phyloP scores from a whole-genome alignment of 92 coral and sea anemone species.

The Paramuricea clavata region DNA sequence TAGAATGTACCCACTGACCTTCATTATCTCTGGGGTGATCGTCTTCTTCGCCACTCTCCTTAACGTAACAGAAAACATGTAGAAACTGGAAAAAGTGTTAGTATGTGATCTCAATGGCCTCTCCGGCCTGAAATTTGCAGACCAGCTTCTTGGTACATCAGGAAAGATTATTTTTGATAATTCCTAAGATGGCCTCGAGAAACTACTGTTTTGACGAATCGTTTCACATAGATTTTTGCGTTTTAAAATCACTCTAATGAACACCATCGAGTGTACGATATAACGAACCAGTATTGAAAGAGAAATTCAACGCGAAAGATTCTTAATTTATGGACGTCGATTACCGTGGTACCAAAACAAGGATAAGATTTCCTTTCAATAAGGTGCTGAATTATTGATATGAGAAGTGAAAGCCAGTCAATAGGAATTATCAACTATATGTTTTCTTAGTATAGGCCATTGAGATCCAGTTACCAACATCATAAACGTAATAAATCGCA shows the following conservation, averaged over 20 bases:
- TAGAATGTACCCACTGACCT: constrained; percentile 11
- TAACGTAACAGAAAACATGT: constrained; percentile 50
- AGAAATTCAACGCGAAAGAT: no score
- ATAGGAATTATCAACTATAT: neutral
- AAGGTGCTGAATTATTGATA: no score
- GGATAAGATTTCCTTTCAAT: no score
- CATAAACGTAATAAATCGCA: neutral
- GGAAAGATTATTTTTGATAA: neutral
- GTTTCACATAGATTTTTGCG: no score
- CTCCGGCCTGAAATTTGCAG: constrained; percentile 31
- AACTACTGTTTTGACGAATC: no score
- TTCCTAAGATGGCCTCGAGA: neutral
- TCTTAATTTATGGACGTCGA: no score
- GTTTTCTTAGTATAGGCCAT: constrained; percentile 7
- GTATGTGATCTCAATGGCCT: constrained; percentile 54
- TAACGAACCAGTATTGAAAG: no score
- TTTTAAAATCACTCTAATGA: no score
- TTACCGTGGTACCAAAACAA: no score
- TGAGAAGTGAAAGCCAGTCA: neutral
- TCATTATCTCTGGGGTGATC: neutral
- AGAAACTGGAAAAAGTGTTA: constrained; percentile 55
- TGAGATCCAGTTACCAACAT: constrained; percentile 48
- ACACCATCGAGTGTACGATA: no score
- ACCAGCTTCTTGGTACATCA: neutral
- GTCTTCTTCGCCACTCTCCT: constrained; percentile 47